Percentiles rank a stretch among this genome's conserved stretches.
phyloP scores from a whole-genome alignment of 37 sponge, comb jelly and placozoan species.

The Aphrocallistes beatrix region DNA sequence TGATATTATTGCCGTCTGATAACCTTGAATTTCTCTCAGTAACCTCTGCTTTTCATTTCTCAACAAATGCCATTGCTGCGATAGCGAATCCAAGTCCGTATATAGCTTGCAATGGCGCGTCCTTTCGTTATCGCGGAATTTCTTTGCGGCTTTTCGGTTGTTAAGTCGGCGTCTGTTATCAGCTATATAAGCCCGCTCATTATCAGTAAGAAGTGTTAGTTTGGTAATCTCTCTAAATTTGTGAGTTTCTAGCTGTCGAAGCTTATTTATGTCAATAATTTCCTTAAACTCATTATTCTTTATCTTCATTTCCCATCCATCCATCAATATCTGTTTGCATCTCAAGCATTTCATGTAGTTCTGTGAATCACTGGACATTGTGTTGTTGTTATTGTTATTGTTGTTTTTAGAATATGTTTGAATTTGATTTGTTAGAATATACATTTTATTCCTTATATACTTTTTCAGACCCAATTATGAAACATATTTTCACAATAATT shows the following conservation, averaged over 20 bases:
- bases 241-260: neutral
- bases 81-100: neutral
- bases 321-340: neutral
- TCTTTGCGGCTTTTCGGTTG: neutral
- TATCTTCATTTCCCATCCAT: neutral
- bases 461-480: too few species aligned
- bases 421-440: neutral
- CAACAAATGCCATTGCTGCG: neutral
- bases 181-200: neutral
- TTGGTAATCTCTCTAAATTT: neutral
- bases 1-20: too few species aligned
- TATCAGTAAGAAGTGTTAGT: neutral
- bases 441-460: neutral
- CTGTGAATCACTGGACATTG: neutral
- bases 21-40: neutral
- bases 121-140: neutral
- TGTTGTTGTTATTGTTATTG: too few species aligned
- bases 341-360: neutral
- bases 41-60: neutral
- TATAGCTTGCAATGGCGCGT: neutral
- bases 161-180: neutral
- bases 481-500: too few species aligned
- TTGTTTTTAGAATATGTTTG: too few species aligned
- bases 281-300: neutral
- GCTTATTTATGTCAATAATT: neutral